Conservation (phyloP, 64 coral and sea anemone genomes). For the Exaiptasia diaphana region DNA sequence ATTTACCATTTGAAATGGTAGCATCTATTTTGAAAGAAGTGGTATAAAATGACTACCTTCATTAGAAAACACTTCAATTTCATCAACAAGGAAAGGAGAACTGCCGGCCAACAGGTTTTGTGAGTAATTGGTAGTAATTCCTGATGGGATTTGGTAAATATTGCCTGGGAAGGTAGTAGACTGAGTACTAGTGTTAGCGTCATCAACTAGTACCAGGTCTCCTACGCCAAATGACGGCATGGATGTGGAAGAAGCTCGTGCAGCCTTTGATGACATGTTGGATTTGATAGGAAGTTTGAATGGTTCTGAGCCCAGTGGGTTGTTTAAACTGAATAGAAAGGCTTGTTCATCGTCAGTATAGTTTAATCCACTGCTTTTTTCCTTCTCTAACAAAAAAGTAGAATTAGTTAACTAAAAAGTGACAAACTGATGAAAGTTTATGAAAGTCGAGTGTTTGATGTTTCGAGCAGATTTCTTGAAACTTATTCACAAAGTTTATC, state of each 20-base stretch:
- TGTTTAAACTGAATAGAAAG: slow-evolving; percentile 40
- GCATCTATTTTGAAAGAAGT: too few species aligned
- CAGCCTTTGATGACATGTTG: background rate
- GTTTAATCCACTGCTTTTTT: too few species aligned
- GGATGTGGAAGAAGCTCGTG: background rate
- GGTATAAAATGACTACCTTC: too few species aligned
- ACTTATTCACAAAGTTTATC: too few species aligned
- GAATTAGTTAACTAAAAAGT: too few species aligned
- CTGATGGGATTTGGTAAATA: background rate
- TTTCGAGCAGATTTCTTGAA: too few species aligned
- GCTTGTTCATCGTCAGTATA: background rate
- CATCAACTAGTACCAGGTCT: background rate
- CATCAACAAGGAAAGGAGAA: slow-evolving; percentile 15
- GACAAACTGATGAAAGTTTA: too few species aligned
- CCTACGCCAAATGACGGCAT: slow-evolving; percentile 6
- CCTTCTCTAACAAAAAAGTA: too few species aligned
- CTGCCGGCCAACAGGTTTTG: slow-evolving; percentile 2
- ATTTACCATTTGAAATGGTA: too few species aligned
- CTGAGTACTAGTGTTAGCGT: background rate
- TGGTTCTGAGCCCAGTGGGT: background rate
- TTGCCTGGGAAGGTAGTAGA: background rate
- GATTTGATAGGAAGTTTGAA: background rate
- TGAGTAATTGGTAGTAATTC: background rate
- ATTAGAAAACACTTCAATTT: slow-evolving; percentile 32
- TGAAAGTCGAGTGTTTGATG: too few species aligned